These are phyloP conservation scores for Uria aalge DNA, from an alignment of 2,113 vertebrate genomes.

Conservation along the genomic window DNA sequence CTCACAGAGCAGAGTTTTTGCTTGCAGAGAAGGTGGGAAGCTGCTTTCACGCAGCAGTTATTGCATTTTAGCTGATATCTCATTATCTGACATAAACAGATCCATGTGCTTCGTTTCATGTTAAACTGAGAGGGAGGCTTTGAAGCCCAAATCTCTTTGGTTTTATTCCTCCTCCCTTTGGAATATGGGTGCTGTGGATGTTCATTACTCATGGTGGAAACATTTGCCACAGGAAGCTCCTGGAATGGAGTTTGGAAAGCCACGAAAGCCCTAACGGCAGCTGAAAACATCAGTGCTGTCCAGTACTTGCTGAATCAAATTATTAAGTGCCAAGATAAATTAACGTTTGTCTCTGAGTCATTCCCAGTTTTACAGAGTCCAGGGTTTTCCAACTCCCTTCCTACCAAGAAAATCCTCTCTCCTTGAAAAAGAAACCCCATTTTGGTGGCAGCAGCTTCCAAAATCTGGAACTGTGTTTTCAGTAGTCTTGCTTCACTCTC, in stretches of 20 bases:
- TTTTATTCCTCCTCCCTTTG: constrained; percentile 29
- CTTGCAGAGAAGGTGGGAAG: not conserved
- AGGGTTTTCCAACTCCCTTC: not conserved
- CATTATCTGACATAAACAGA: not conserved
- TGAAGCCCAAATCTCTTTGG: not conserved
- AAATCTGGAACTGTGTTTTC: not conserved
- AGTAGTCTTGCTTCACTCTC: not conserved
- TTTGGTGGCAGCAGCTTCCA: not conserved
- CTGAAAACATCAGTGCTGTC: constrained; percentile 22
- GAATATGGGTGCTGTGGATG: constrained; percentile 58
- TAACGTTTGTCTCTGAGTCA: constrained; percentile 23
- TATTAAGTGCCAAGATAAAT: constrained; percentile 63
- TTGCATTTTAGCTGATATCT: not conserved
- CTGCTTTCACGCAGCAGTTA: not conserved
- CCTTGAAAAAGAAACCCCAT: not conserved
- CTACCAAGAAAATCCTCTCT: not conserved
- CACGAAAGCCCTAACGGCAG: constrained; percentile 51
- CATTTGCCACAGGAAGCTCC: constrained; percentile 59
- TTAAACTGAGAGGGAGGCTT: not conserved
- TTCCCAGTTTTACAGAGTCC: not conserved
- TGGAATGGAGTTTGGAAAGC: constrained; percentile 57
- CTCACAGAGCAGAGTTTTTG: not conserved
- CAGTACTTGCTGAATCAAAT: constrained; percentile 63
- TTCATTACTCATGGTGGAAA: constrained; percentile 76
- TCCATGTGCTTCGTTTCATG: not conserved